Evolutionary conservation across 1,140 invertebrate species (phyloP), one percentile per base, ranked within the genome.

Genomic region (Bombus confusus): DNA sequence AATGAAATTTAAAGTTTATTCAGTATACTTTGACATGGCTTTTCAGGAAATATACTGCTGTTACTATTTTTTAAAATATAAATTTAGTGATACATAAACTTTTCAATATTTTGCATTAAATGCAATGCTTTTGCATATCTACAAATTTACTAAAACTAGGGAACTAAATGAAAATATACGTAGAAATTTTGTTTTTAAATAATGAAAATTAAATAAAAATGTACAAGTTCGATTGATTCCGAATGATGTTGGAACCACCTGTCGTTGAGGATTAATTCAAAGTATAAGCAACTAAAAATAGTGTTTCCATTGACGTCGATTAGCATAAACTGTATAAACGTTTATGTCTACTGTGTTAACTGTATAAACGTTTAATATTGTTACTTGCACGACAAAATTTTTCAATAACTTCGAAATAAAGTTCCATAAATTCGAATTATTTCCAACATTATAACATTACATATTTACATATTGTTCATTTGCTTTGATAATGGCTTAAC

Each of bases 221-320:
- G 39, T 43, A 12, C 10, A 57, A 37, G n/a, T 31, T 76, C 12
- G 3, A 83, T 68, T 39, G 28, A 4, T 57, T n/a, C 13, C 15
- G 12, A 73, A 43, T 34, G 25, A 74, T 25, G 28, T 37, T 80
- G 18, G 0, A 83, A 84, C 75, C 82, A 84, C 82, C 74, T 84
- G 82, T 71, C 64, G 74, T n/a, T 12, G 28, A 41, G 15, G 1
- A 1, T 1, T 10, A 1, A 18, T 3, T 64, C 31, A n/a, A 52
- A 18, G 41, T 52, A 15, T 34, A n/a, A 18, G 1, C 37, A 25
- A 22, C 75, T 84, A 84, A 79, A 71, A 84, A 84, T 84, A 78
- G 47, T 31, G 1, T 34, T 59, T 41, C 31, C 34, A 83, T 83
- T 76, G 31, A 2, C 59, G 57, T 64, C n/a, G 9, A 83, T 83